Evolutionary conservation across 2,888 invertebrate genomes (phyloP).

Genomic region (Celastrina argiolus): DNA sequence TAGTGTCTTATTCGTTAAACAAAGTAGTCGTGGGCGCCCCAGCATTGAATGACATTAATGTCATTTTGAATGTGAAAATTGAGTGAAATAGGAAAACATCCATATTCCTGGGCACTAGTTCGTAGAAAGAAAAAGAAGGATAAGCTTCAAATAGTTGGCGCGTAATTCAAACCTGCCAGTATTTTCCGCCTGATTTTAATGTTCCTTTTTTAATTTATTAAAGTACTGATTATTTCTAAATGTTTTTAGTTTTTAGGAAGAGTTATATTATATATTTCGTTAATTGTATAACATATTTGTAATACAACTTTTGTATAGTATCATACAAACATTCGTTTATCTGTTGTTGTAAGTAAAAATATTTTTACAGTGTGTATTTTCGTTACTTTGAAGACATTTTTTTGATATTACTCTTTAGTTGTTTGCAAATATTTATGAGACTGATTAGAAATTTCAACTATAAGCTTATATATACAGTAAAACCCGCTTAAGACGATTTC

Average conservation of each 20-base stretch:
- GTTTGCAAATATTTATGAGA: neutral
- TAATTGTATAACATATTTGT: neutral
- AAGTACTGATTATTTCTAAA: neutral
- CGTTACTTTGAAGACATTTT: neutral
- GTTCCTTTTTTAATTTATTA: neutral
- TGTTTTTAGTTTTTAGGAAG: neutral
- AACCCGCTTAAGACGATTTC: neutral
- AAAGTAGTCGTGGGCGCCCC: constrained; percentile 51
- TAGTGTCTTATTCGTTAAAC: constrained; percentile 42
- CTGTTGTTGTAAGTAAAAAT: constrained; percentile 27
- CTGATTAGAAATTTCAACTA: neutral
- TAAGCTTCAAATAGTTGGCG: neutral
- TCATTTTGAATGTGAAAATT: constrained; percentile 48
- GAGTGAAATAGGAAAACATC: neutral
- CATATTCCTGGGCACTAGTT: neutral
- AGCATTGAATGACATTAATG: constrained; percentile 46
- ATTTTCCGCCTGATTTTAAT: constrained; percentile 4
- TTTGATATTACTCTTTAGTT: neutral
- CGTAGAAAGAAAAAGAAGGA: neutral
- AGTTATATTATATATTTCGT: neutral
- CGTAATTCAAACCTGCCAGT: neutral
- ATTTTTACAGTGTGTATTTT: neutral
- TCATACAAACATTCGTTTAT: neutral
- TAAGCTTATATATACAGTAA: neutral
- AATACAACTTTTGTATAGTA: neutral